Percentiles rank a stretch among this genome's conserved stretches.
Conservation (phyloP, 2,888 invertebrate species). For the Punctoribates punctum region DNA sequence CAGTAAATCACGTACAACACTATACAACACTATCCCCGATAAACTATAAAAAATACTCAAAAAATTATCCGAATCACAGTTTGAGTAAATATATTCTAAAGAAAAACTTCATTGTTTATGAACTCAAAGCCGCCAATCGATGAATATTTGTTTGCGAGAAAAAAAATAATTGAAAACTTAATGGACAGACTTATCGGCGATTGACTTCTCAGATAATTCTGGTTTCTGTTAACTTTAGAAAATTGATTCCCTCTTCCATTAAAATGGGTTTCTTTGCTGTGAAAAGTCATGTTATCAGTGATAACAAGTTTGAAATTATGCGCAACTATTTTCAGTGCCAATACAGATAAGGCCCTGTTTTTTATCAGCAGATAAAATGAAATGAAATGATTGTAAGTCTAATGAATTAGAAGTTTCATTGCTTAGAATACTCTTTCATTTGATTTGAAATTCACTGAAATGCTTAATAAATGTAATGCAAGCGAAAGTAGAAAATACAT, state of each 20-base stretch:
- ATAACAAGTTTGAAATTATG: neutral
- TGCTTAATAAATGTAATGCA: conserved; percentile 1
- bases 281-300: too few relatives aligned
- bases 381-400: neutral
- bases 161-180: neutral
- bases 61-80: neutral
- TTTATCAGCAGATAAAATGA: neutral
- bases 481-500: neutral
- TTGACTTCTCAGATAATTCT: too few relatives aligned
- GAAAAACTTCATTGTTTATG: neutral
- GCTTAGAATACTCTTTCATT: neutral
- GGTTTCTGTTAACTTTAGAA: too few relatives aligned
- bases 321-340: neutral
- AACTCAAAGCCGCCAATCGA: neutral
- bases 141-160: neutral
- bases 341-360: neutral
- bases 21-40: too few relatives aligned
- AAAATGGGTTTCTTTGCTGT: too few relatives aligned
- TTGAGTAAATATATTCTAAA: neutral
- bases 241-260: too few relatives aligned
- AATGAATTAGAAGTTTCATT: neutral
- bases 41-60: neutral
- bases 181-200: too few relatives aligned
- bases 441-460: neutral
- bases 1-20: conserved; percentile 2